These are phyloP conservation scores for Neolamprologus brichardi DNA, from an alignment of 2,113 vertebrate genomes.

Conservation along the genomic window DNA sequence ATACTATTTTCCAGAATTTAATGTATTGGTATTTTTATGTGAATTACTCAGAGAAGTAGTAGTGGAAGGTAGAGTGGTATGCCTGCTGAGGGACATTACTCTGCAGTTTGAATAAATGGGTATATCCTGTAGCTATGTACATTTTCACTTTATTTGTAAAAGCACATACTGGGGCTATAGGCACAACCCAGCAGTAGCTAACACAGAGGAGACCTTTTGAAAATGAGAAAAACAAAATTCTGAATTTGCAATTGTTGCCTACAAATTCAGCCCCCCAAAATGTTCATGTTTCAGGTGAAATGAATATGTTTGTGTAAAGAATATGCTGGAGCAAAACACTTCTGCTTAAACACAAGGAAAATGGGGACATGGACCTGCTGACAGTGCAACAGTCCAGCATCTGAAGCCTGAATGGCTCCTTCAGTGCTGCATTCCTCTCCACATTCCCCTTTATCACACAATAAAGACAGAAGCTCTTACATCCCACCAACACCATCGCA, in stretches of 20 bases:
- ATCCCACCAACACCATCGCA: constrained; percentile 44
- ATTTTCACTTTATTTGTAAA: constrained; percentile 19
- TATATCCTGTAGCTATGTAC: constrained; percentile 19
- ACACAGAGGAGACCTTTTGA: background rate
- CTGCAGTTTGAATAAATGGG: constrained; percentile 8
- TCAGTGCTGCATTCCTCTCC: constrained; percentile 52
- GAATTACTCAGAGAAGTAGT: constrained; percentile 4
- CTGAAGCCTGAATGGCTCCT: constrained; percentile 35
- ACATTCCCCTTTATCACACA: constrained; percentile 17
- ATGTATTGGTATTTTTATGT: constrained; percentile 41
- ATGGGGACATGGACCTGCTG: constrained; percentile 10
- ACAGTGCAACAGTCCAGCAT: background rate
- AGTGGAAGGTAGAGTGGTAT: background rate
- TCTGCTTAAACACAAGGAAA: background rate
- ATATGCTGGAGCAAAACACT: background rate
- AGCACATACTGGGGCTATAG: background rate
- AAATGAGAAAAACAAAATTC: background rate
- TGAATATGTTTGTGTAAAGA: background rate
- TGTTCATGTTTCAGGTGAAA: background rate
- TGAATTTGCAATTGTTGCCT: background rate
- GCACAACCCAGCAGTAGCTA: background rate
- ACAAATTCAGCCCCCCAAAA: background rate
- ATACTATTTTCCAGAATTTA: constrained; percentile 14
- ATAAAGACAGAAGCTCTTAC: constrained; percentile 63
- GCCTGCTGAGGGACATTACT: background rate